Conservation (phyloP, 1,140 invertebrate species). For the Philotrypesis tridentata region DNA sequence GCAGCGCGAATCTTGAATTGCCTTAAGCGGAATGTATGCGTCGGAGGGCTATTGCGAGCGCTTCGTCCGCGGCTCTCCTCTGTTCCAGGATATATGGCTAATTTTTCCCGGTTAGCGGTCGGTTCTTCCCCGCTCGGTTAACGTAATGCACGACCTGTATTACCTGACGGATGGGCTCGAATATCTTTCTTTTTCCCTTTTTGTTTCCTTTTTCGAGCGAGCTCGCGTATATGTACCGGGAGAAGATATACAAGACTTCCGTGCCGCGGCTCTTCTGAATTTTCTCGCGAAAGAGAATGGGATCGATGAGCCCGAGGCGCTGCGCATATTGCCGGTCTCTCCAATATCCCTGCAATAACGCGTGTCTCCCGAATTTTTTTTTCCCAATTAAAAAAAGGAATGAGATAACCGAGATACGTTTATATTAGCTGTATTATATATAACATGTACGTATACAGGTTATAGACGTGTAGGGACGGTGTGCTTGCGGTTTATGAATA, state of each 20-base stretch:
- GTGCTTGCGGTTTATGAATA: conserved; percentile 6
- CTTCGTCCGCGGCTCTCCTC: neutral
- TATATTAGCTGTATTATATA: conserved; percentile 6
- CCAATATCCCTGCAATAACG: neutral
- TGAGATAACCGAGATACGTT: too few relatives aligned
- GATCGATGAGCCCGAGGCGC: neutral
- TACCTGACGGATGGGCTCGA: neutral
- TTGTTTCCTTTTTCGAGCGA: too few relatives aligned
- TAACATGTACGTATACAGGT: too few relatives aligned
- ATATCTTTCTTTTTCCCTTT: too few relatives aligned
- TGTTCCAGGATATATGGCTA: conserved; percentile 17
- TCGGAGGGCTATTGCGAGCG: neutral
- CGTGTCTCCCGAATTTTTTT: neutral
- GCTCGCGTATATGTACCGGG: too few relatives aligned
- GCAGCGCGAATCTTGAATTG: neutral
- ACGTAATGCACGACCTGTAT: neutral
- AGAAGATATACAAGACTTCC: too few relatives aligned
- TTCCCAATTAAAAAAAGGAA: neutral
- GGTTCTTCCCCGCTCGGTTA: neutral
- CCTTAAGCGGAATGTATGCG: conserved; percentile 29
- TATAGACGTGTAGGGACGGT: too few relatives aligned
- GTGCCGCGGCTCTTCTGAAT: too few relatives aligned
- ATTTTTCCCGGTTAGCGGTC: conserved; percentile 32
- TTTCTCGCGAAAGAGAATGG: too few relatives aligned
- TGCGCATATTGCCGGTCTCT: neutral